A percentile compares a stretch with the other conserved stretches of the same genome.
phyloP scores from a whole-genome alignment of 2,888 invertebrate genomes.

The Cephus spinipes region DNA sequence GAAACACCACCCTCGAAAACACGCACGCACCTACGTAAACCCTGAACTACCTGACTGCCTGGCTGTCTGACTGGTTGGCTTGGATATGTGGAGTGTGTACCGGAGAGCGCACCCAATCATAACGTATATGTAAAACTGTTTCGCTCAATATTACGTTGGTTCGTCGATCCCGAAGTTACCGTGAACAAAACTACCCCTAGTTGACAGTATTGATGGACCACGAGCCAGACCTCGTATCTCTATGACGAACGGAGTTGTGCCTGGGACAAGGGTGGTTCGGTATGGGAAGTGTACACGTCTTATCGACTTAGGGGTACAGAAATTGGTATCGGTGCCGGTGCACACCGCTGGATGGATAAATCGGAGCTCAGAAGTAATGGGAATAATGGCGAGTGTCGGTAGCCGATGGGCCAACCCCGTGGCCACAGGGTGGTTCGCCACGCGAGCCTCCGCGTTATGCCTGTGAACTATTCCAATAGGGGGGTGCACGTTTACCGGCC shows the following conservation, averaged over 20 bases:
- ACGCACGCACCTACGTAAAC: not conserved
- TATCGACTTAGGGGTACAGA: not conserved
- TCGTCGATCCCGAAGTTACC: not conserved
- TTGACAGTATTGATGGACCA: not conserved
- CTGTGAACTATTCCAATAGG: conserved; percentile 12
- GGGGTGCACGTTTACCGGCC: conserved; percentile 28
- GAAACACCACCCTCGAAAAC: conserved; percentile 29
- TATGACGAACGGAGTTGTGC: not conserved
- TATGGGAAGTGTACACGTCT: not conserved
- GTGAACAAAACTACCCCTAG: not conserved
- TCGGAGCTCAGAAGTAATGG: conserved; percentile 30
- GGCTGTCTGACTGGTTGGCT: not conserved
- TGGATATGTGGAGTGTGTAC: not conserved
- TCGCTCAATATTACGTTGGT: not conserved
- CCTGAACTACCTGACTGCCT: not conserved
- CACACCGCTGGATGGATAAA: not conserved
- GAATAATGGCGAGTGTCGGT: conserved; percentile 57
- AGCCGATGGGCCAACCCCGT: conserved; percentile 31
- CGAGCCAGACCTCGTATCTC: not conserved
- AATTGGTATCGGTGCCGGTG: not conserved
- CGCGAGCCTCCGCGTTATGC: conserved; percentile 54
- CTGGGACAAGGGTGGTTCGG: not conserved
- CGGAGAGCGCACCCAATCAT: not conserved
- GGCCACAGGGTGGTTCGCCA: conserved; percentile 62
- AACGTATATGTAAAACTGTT: not conserved